Percentiles rank a stretch among this genome's conserved stretches.
phyloP scores from a whole-genome alignment of 2,797 vertebrate genomes.

The Onychomys leucogaster region DNA sequence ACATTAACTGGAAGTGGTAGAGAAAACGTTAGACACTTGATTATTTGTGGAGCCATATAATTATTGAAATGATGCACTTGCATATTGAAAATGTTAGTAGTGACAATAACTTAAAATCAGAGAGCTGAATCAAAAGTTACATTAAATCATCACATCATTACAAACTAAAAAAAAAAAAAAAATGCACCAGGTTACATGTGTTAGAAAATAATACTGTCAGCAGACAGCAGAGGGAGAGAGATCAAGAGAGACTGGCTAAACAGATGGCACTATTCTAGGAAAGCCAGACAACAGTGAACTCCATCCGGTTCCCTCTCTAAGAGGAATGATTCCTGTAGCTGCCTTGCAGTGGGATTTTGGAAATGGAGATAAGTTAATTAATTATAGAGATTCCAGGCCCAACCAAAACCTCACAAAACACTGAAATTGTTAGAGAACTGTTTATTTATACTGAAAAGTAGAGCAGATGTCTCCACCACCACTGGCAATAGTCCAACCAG shows the following conservation, averaged over 20 bases:
- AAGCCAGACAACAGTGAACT: neutral
- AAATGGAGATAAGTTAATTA: neutral
- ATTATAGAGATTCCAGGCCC: neutral
- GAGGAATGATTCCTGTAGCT: neutral
- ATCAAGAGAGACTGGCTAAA: neutral
- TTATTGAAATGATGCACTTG: neutral
- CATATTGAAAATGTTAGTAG: conserved; percentile 28
- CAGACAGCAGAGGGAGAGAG: neutral
- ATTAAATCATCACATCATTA: neutral
- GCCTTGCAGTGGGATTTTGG: neutral
- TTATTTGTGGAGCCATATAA: conserved; percentile 44
- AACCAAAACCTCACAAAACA: conserved; percentile 24
- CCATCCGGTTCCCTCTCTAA: neutral
- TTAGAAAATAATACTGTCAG: conserved; percentile 28
- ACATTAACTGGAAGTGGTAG: neutral
- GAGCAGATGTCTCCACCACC: neutral
- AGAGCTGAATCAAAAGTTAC: neutral
- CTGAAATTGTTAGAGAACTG: neutral
- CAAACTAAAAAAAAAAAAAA: neutral
- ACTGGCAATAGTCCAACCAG: neutral
- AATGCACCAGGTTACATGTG: neutral
- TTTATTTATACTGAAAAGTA: neutral
- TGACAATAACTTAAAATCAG: conserved; percentile 29
- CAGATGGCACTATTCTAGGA: neutral
- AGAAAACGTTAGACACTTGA: conserved; percentile 25